Conservation (phyloP, 1,140 invertebrate species). For the Tetranychus cinnabarinus region DNA sequence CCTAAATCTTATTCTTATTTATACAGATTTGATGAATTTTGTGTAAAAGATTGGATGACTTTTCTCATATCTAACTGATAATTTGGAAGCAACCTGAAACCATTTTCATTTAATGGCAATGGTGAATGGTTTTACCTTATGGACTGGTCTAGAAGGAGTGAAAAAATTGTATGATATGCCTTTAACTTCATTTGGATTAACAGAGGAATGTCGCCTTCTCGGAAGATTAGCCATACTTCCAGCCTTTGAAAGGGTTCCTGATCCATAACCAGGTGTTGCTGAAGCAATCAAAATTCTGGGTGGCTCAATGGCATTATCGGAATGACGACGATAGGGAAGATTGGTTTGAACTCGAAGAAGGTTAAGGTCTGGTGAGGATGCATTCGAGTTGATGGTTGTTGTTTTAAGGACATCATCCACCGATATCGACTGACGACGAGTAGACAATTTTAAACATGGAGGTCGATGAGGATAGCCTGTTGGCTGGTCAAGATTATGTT, state of each 20-base stretch:
- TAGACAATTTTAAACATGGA: conserved; percentile 13
- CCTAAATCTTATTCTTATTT: too few species aligned
- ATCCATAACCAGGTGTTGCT: conserved; percentile 16
- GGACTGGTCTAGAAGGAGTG: not conserved
- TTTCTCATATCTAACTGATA: too few species aligned
- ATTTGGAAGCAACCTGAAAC: too few species aligned
- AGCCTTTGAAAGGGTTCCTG: conserved; percentile 43
- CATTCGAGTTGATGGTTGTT: conserved; percentile 25
- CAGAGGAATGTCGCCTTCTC: conserved; percentile 60
- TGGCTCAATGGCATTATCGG: conserved; percentile 63
- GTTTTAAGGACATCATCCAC: conserved; percentile 15
- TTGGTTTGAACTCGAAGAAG: conserved; percentile 55
- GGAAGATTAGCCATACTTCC: conserved; percentile 43
- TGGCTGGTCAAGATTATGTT: not conserved
- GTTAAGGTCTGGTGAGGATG: conserved; percentile 56
- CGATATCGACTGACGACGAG: conserved; percentile 15
- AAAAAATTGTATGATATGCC: conserved; percentile 19
- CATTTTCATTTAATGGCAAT: not conserved
- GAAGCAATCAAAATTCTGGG: conserved; percentile 34
- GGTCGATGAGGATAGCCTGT: conserved; percentile 14
- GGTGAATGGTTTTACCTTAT: conserved; percentile 7
- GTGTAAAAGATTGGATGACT: too few species aligned
- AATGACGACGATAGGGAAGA: conserved; percentile 48
- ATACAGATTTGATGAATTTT: too few species aligned
- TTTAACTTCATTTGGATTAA: conserved; percentile 58